Percentiles rank a stretch among this genome's conserved stretches.
phyloP scores from a whole-genome alignment of 2,113 vertebrate species.

The Nannobrachium achirus region DNA sequence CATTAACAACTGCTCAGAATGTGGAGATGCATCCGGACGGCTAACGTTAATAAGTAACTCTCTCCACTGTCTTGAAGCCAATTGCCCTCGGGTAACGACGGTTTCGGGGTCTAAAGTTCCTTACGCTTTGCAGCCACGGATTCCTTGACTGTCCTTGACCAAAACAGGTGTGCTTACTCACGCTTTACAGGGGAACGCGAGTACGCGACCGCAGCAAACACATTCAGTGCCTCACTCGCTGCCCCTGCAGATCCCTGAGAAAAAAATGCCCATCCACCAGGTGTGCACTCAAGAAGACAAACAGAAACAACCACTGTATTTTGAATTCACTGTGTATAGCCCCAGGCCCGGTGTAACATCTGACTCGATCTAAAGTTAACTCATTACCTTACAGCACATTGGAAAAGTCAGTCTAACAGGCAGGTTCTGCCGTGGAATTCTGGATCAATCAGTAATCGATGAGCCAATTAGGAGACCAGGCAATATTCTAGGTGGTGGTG shows the following conservation, averaged over 20 bases:
- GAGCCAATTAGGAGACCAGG: no score
- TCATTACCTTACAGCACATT: no score
- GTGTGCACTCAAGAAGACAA: constrained; percentile 7
- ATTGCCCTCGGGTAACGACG: constrained; percentile 26
- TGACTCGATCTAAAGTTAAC: no score
- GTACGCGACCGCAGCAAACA: constrained; percentile 2
- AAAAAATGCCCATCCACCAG: neutral
- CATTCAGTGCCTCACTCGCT: neutral
- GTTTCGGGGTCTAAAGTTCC: constrained; percentile 40
- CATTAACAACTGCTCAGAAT: constrained; percentile 56
- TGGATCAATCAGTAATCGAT: no score
- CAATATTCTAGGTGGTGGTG: no score
- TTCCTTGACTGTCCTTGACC: constrained; percentile 13
- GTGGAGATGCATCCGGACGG: constrained; percentile 32
- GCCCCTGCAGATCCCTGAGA: neutral
- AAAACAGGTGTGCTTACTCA: neutral
- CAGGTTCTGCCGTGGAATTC: no score
- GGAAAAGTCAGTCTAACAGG: no score
- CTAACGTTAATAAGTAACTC: constrained; percentile 60
- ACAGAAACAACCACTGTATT: neutral
- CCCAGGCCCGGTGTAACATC: no score
- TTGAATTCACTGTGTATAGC: no score
- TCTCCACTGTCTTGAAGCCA: constrained; percentile 36
- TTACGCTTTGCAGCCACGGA: neutral
- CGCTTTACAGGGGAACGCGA: constrained; percentile 9